Evolutionary conservation across 2,797 vertebrate species (phyloP).

Genomic region (Garrulus glandarius): DNA sequence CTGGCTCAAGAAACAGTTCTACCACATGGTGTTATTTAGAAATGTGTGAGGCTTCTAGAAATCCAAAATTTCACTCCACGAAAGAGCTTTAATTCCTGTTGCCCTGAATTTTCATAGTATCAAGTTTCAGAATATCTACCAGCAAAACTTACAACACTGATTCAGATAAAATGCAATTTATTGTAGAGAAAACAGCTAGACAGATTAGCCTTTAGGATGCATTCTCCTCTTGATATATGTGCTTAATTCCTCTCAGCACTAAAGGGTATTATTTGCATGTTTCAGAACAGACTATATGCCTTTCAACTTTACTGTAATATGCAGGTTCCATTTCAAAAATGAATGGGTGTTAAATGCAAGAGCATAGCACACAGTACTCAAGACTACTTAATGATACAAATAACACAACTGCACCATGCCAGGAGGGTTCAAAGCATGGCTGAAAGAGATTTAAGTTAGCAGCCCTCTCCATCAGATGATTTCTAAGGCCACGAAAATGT

Average conservation of each 20-base stretch:
- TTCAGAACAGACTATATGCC: not conserved
- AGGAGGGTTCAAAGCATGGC: not conserved
- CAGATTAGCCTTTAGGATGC: not conserved
- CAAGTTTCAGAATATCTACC: not conserved
- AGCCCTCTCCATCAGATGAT: not conserved
- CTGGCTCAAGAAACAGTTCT: not conserved
- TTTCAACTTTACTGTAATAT: not conserved
- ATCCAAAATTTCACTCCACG: not conserved
- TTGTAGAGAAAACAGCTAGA: not conserved
- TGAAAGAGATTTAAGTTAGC: not conserved
- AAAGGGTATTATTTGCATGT: constrained; percentile 18
- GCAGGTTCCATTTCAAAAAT: not conserved
- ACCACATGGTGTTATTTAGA: not conserved
- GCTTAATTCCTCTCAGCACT: not conserved
- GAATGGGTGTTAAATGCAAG: not conserved
- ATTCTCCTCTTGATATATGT: not conserved
- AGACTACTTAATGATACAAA: not conserved
- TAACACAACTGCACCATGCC: not conserved
- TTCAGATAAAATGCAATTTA: not conserved
- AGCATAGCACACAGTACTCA: not conserved
- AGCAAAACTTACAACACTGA: not conserved
- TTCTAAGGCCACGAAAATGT: not conserved
- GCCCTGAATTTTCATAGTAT: not conserved
- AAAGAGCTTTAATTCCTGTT: not conserved
- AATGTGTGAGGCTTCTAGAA: not conserved